Evolutionary conservation across 2,113 vertebrate genomes (phyloP).

Genomic region (Sebastes schlegelii): DNA sequence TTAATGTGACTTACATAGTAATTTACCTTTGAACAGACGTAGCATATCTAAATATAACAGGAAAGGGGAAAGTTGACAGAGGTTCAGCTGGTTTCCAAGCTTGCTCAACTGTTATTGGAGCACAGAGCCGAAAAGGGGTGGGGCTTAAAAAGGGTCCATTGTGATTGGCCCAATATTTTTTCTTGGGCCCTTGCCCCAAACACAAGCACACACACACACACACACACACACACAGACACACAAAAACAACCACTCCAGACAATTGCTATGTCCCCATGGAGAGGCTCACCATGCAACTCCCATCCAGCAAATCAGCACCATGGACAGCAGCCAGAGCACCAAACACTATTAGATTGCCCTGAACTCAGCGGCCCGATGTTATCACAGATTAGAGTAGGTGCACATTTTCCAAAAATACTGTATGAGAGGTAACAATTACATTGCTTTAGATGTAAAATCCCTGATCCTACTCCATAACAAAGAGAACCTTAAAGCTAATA

Average conservation of each 20-base stretch:
- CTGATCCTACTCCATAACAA: neutral
- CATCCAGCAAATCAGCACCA: neutral
- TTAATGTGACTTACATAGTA: too few species aligned
- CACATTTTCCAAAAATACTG: neutral
- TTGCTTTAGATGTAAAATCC: neutral
- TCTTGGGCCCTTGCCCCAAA: too few species aligned
- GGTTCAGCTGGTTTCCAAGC: too few species aligned
- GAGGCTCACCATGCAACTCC: neutral
- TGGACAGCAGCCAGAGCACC: neutral
- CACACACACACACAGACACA: too few species aligned
- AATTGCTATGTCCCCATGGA: neutral
- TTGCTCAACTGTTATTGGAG: too few species aligned
- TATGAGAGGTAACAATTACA: neutral
- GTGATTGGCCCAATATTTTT: too few species aligned
- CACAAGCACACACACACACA: too few species aligned
- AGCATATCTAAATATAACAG: too few species aligned
- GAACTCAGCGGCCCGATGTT: neutral
- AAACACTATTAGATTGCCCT: neutral
- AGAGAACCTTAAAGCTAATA: neutral
- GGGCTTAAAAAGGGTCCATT: too few species aligned
- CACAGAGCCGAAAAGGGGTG: too few species aligned
- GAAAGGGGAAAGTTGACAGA: too few species aligned
- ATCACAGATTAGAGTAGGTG: neutral
- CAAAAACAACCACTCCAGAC: neutral
- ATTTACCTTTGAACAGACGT: too few species aligned